phyloP scores from a whole-genome alignment of 1,140 invertebrate species.

The Thereuonema tuberculata region DNA sequence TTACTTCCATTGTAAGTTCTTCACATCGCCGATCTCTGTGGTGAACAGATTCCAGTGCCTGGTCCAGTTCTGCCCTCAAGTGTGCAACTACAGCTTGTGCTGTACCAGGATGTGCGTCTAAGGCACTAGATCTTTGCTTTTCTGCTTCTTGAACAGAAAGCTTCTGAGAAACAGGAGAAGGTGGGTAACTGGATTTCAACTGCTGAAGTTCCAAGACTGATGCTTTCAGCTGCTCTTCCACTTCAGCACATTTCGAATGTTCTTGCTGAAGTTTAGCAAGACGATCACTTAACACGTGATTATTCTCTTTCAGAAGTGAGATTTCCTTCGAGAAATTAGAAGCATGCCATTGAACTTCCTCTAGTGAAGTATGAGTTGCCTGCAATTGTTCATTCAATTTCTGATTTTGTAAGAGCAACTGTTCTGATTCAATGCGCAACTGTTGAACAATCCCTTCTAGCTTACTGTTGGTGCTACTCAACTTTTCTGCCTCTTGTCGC shows the following conservation, averaged over 20 bases:
- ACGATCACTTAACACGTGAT: no score
- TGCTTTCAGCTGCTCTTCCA: neutral
- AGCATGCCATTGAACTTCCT: no score
- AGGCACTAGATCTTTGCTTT: neutral
- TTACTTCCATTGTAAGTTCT: conserved; percentile 70
- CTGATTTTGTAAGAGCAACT: no score
- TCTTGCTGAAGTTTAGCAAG: neutral
- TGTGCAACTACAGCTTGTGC: neutral
- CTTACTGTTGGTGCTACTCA: no score
- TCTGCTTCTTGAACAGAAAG: neutral
- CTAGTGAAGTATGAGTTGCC: no score
- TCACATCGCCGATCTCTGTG: conserved; percentile 75
- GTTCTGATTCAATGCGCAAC: no score
- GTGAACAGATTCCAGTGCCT: conserved; percentile 70
- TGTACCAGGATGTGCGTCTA: neutral
- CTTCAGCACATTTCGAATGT: neutral
- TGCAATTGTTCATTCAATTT: no score
- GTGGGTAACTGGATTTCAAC: neutral
- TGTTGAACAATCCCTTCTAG: no score
- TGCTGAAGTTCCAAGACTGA: neutral
- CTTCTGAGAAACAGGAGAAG: neutral
- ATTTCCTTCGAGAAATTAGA: no score
- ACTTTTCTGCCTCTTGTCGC: no score
- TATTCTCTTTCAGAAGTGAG: no score
- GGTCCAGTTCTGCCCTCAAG: conserved; percentile 48